A percentile compares a stretch with the other conserved stretches of the same genome.
phyloP scores from a whole-genome alignment of 2,888 invertebrate species.

The Drosophila prostipennis region DNA sequence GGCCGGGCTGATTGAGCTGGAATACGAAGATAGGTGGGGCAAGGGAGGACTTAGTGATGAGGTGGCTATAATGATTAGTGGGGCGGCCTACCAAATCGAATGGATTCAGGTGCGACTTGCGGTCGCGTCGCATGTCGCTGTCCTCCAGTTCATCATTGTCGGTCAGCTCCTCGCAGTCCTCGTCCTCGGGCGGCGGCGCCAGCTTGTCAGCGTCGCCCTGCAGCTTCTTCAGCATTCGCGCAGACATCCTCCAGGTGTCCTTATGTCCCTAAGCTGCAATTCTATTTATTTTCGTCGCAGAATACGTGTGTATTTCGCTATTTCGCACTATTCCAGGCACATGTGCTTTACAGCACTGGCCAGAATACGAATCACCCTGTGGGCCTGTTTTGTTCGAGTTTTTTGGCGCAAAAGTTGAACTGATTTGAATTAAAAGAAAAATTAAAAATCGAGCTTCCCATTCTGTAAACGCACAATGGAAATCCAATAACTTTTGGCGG shows the following conservation, averaged over 20 bases:
- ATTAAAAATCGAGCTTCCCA: too few relatives aligned
- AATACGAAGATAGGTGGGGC: not conserved
- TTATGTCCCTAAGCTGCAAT: conserved; percentile 7
- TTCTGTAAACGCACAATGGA: too few relatives aligned
- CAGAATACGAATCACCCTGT: too few relatives aligned
- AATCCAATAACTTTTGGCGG: too few relatives aligned
- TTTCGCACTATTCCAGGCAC: too few relatives aligned
- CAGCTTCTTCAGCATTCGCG: conserved; percentile 88
- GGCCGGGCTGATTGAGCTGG: conserved; percentile 86
- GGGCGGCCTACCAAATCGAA: conserved; percentile 89
- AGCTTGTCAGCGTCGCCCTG: conserved; percentile 85
- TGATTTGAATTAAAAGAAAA: too few relatives aligned
- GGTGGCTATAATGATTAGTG: conserved; percentile 15
- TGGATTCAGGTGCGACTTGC: conserved; percentile 87
- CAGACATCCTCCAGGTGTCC: conserved; percentile 85
- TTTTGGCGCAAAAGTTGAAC: too few relatives aligned
- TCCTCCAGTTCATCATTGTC: conserved; percentile 84
- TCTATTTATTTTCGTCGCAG: conserved; percentile 25
- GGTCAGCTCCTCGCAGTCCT: conserved; percentile 85
- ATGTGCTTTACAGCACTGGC: too few relatives aligned
- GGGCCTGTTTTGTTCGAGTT: too few relatives aligned
- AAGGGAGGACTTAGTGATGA: conserved; percentile 16
- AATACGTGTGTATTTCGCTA: conserved; percentile 26
- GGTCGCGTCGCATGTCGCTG: conserved; percentile 85
- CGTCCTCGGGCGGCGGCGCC: conserved; percentile 83